Evolutionary conservation across 2,113 vertebrate species (phyloP).

Genomic region (Miniopterus natalensis): DNA sequence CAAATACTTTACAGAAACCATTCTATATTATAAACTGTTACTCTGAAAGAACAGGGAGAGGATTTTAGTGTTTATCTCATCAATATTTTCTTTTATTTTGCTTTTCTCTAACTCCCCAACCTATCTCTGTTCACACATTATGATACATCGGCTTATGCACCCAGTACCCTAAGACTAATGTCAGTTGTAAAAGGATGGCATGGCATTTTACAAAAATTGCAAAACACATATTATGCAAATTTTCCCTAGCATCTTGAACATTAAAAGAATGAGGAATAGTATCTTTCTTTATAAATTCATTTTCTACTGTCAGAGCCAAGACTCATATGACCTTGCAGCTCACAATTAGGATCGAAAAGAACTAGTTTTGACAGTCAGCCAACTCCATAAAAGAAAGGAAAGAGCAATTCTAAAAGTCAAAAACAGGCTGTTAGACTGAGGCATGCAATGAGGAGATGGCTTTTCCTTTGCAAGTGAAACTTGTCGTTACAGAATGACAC

Average conservation of each 20-base stretch:
- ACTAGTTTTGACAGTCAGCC: constrained; percentile 70
- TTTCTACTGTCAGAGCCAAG: constrained; percentile 72
- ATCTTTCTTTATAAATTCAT: constrained; percentile 70
- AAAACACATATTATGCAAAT: constrained; percentile 78
- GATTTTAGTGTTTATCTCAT: constrained; percentile 69
- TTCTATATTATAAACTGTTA: constrained; percentile 61
- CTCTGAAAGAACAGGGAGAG: constrained; percentile 52
- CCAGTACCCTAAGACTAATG: constrained; percentile 67
- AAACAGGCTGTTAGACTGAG: constrained; percentile 56
- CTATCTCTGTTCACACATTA: constrained; percentile 50
- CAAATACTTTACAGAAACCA: constrained; percentile 46
- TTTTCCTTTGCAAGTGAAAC: constrained; percentile 61
- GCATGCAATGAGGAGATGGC: neutral
- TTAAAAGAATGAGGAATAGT: constrained; percentile 69
- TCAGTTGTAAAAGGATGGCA: constrained; percentile 68
- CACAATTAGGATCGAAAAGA: constrained; percentile 70
- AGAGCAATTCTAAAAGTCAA: constrained; percentile 63
- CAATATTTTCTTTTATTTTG: constrained; percentile 73
- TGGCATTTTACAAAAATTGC: constrained; percentile 75
- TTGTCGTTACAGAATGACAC: constrained; percentile 68
- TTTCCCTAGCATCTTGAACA: constrained; percentile 59
- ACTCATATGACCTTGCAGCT: constrained; percentile 64
- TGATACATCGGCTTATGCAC: constrained; percentile 52
- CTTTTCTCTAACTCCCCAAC: constrained; percentile 51
- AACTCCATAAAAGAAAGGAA: constrained; percentile 65